Base-by-base conservation (phyloP, 1,140 invertebrate genomes). In the Heliconius hermathena region DNA sequence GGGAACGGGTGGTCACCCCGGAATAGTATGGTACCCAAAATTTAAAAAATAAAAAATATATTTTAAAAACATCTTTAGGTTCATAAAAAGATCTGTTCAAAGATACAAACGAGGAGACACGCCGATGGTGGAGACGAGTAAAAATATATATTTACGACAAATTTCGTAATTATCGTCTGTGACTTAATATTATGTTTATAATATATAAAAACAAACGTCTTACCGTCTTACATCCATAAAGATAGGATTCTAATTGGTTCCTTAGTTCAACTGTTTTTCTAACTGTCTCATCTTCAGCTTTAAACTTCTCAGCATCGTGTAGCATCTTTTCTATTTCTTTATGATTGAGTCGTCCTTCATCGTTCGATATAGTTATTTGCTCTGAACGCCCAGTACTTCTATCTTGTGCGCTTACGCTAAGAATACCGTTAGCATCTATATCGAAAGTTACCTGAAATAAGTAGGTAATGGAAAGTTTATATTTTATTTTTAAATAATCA, bases 241-340 rank as follows among this genome's bases (percentile, higher is more conserved):
- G 95, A 89, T 99, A 99, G 33, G 96, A 95, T 91, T 99, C 98
- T n/a, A 99, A 94, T 78, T 96, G 95, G 89, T 99, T 99, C 83
- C 97, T 97, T 2, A 96, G 94, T 74, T 95, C 89, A 18, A 99
- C 96, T 73, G 96, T 95, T 75, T 96, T 95, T 74, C 95, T 95
- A 76, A 96, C 96, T 60, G 95, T 95, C 52, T 97, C 96, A 84
- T 97, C 97, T 88, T 97, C 96, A 29, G 95, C 93, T 82, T 96
- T 96, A 86, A 96, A 97, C 81, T 96, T 96, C 82, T 97, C 96
- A 11, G 97, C 97, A 49, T 97, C 97, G n/a, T 95, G 91, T 16
- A 99, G 95, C 98, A 99, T 99, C 46, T 97, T 95, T 85, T 99
- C 98, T 84, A 99, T 99, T 85, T 99, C 98, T 36, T 97, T 97